Conservation (phyloP, 2,113 vertebrate species). For the Gasterosteus nipponicus region DNA sequence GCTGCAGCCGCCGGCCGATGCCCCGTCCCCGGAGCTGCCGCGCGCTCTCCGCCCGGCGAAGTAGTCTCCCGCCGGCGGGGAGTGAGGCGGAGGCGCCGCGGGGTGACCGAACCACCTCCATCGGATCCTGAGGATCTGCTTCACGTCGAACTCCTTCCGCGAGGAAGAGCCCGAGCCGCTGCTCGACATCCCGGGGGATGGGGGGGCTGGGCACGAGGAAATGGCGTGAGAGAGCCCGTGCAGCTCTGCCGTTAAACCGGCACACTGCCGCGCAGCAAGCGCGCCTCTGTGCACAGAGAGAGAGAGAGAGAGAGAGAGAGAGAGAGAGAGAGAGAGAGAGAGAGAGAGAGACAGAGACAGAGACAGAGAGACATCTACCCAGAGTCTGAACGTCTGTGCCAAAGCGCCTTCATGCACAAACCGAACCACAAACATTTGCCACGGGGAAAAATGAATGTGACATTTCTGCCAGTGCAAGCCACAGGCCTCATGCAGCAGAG, state of each 20-base stretch:
- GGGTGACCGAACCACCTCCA: conserved; percentile 98
- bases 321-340: neutral
- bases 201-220: conserved; percentile 58
- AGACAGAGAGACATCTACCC: conserved; percentile 9
- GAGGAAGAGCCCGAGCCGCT: conserved; percentile 79
- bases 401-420: conserved; percentile 21
- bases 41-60: conserved; percentile 81
- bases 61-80: conserved; percentile 85
- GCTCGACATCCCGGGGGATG: conserved; percentile 89
- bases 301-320: conserved; percentile 2
- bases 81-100: conserved; percentile 83
- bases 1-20: conserved; percentile 79
- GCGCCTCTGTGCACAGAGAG: conserved; percentile 64
- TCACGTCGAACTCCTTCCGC: conserved; percentile 98
- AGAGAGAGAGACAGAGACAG: conserved; percentile 1
- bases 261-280: conserved; percentile 49
- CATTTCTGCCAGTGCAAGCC: conserved; percentile 15
- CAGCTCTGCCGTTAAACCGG: conserved; percentile 48
- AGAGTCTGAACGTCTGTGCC: conserved; percentile 28
- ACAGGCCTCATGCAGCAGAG: conserved; percentile 19
- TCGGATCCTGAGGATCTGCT: conserved; percentile 97
- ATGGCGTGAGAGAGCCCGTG: conserved; percentile 74
- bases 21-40: conserved; percentile 72
- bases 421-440: conserved; percentile 48
- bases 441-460: conserved; percentile 42